Conservation (phyloP, 2,888 invertebrate species). For the Ornithoptera priamus region DNA sequence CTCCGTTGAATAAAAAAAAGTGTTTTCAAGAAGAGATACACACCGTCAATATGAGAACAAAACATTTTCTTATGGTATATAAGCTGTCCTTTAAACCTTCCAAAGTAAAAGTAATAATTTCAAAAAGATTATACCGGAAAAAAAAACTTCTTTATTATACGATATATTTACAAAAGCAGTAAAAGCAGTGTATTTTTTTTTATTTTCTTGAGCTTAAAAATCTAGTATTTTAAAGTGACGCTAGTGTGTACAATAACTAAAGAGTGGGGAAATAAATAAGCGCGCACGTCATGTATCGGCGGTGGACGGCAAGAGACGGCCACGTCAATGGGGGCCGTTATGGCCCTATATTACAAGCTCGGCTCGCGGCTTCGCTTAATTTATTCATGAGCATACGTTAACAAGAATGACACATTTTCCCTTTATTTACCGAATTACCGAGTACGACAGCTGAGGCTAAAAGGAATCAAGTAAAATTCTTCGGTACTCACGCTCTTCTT, state of each 20-base stretch:
- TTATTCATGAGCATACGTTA: constrained; percentile 35
- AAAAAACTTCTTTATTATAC: too few relatives aligned
- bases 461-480: not conserved
- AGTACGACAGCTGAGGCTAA: not conserved
- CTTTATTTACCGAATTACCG: constrained; percentile 9
- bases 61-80: too few relatives aligned
- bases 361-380: constrained; percentile 32
- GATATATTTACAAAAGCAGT: too few relatives aligned
- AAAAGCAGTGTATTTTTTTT: too few relatives aligned
- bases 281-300: constrained; percentile 59
- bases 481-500: too few relatives aligned
- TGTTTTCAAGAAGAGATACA: too few relatives aligned
- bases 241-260: constrained; percentile 34
- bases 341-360: constrained; percentile 42
- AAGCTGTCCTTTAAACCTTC: too few relatives aligned
- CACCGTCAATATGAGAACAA: too few relatives aligned
- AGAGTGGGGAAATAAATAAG: constrained; percentile 54
- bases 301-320: constrained; percentile 37
- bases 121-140: too few relatives aligned
- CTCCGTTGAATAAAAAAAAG: too few relatives aligned
- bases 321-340: constrained; percentile 48
- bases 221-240: not conserved
- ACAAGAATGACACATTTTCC: constrained; percentile 31
- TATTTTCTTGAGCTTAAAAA: too few relatives aligned
- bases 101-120: too few relatives aligned